Conservation (phyloP, 1,140 invertebrate species). For the Euschistus heros region DNA sequence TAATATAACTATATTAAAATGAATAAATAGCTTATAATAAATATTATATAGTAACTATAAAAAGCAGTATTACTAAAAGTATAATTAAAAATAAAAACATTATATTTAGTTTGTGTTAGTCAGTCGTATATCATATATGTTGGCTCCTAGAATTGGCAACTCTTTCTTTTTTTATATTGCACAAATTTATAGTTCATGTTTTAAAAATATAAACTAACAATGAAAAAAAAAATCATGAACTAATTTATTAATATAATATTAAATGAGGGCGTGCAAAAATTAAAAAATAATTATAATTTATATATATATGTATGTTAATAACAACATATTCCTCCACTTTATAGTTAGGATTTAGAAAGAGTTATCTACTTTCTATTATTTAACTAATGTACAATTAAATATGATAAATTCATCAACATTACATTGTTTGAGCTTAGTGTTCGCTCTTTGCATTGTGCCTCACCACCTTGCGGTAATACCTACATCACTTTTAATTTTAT, state of each 20-base stretch:
- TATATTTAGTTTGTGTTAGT: conserved; percentile 25
- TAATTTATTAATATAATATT: neutral
- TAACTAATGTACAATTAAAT: conserved; percentile 15
- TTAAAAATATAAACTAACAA: conserved; percentile 11
- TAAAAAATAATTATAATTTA: conserved; percentile 12
- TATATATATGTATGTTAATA: conserved; percentile 3
- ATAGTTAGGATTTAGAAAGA: neutral
- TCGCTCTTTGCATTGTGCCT: conserved; percentile 22
- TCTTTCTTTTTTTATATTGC: conserved; percentile 24
- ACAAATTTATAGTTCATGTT: conserved; percentile 24
- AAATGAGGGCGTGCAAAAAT: conserved; percentile 5
- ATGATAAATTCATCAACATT: conserved; percentile 25
- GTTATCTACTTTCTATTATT: conserved; percentile 7
- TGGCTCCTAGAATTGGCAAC: conserved; percentile 26
- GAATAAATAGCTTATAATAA: conserved; percentile 27
- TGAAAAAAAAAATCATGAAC: neutral
- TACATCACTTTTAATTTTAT: conserved; percentile 1
- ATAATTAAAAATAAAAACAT: conserved; percentile 23
- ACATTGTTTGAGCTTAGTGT: conserved; percentile 21
- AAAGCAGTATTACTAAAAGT: conserved; percentile 25
- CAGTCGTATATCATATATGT: conserved; percentile 22
- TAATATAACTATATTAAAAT: conserved; percentile 29
- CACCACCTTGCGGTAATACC: neutral
- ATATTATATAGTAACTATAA: conserved; percentile 28
- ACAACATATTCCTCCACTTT: conserved; percentile 9